Evolutionary conservation across 2,797 vertebrate species (phyloP).

Genomic region (Natrix natrix): DNA sequence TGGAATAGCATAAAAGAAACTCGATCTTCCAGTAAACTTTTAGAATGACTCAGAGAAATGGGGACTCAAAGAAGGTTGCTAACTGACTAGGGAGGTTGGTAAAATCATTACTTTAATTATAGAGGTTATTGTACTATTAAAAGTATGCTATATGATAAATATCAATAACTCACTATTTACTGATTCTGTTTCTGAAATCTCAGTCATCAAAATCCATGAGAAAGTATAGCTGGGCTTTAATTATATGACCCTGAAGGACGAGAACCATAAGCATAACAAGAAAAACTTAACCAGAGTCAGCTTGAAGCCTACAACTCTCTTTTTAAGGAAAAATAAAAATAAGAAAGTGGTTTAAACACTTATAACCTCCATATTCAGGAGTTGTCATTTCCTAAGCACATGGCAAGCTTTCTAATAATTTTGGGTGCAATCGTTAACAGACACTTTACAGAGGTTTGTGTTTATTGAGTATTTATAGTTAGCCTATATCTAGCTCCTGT

Average conservation of each 20-base stretch:
- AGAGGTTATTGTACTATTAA: neutral
- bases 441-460: neutral
- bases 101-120: neutral
- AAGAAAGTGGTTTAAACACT: neutral
- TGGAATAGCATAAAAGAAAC: neutral
- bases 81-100: neutral
- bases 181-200: neutral
- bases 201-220: neutral
- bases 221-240: neutral
- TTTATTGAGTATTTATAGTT: neutral
- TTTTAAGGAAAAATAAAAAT: neutral
- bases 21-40: neutral
- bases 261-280: neutral
- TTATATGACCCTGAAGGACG: neutral
- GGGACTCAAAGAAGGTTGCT: neutral
- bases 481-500: neutral
- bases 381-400: neutral
- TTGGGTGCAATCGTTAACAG: neutral
- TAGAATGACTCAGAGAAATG: neutral
- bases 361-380: neutral
- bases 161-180: neutral
- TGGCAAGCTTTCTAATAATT: neutral
- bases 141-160: neutral
- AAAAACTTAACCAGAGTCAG: neutral
- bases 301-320: neutral